Evolutionary conservation across 2,113 vertebrate genomes (phyloP), one percentile per base, ranked within the genome.

Genomic region (Pandion haliaetus): DNA sequence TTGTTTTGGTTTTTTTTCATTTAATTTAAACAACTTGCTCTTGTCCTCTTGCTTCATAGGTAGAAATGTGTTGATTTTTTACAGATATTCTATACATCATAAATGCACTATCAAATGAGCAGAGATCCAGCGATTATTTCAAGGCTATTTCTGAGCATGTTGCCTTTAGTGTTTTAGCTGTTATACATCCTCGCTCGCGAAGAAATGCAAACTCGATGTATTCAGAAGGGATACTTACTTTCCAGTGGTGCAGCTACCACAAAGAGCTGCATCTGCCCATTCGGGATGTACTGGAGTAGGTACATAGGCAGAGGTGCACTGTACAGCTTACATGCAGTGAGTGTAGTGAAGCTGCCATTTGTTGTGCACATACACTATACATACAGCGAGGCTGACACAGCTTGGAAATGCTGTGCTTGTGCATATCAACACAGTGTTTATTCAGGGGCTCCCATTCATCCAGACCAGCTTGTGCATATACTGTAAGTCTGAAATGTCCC

Each of bases 281-380:
- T 32, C 20, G 15, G 31, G 36, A 9, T 14, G 36, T 15, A 6
- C 36, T 47, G 58, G 54, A 32, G 40, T 3, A 18, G 49, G n/a
- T 34, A 9, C 28, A 3, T 25, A 31, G 54, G 54, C 52, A 84
- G 62, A 59, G n/a, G 24, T 66, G n/a, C 29, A 5, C 42, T 12
- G 34, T 12, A 3, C 32, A 36, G 25, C 29, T 9, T 5, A 6
- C 8, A 2, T 8, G 14, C 54, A 14, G 59, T 5, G 44, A 38
- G 21, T 57, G 34, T 50, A 14, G 59, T 26, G 36, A 57, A 59
- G 72, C 47, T 80, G 83, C 72, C 9, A 1, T n/a, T 66, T 34
- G 26, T 17, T 61, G 24, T 18, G 31, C 52, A 1, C 2, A 7
- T 18, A 1, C 18, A 8, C 2, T 1, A 1, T 11, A 17, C 0